Evolutionary conservation across 2,797 vertebrate species (phyloP).

Genomic region (Harpagifer antarcticus): DNA sequence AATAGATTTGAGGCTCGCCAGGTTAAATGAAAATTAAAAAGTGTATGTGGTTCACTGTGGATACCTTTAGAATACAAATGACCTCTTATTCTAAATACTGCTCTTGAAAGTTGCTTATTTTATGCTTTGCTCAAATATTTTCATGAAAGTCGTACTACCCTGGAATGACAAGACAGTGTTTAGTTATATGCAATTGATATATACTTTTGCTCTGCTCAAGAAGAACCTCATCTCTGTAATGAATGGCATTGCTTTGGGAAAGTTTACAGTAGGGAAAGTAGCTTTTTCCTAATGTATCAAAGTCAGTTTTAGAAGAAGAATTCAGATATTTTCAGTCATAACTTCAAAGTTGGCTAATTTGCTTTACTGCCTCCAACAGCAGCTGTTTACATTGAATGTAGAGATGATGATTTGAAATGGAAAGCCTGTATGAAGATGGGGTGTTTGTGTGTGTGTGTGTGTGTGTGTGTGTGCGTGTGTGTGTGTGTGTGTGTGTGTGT

Average conservation of each 20-base stretch:
- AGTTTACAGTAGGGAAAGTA: no score
- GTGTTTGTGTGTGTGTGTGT: no score
- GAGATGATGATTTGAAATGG: constrained; percentile 1
- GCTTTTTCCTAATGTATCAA: no score
- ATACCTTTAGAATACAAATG: background rate
- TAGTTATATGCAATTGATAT: background rate
- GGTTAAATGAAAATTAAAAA: no score
- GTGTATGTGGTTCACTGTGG: background rate
- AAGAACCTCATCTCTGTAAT: no score
- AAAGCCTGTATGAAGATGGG: background rate
- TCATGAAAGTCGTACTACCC: no score
- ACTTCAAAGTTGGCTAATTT: background rate
- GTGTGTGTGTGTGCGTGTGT: no score
- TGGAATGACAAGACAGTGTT: background rate
- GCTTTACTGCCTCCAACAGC: background rate
- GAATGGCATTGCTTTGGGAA: no score
- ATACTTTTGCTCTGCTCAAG: no score
- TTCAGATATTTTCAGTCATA: background rate
- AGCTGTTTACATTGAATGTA: background rate
- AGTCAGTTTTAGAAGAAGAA: background rate
- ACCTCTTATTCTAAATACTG: background rate
- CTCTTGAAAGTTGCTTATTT: background rate
- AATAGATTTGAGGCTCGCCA: background rate
- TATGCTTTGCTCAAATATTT: background rate
- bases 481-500: no score